A percentile compares a stretch with the other conserved stretches of the same genome.
phyloP scores from a whole-genome alignment of 2,113 vertebrate species.

The Cairina moschata region DNA sequence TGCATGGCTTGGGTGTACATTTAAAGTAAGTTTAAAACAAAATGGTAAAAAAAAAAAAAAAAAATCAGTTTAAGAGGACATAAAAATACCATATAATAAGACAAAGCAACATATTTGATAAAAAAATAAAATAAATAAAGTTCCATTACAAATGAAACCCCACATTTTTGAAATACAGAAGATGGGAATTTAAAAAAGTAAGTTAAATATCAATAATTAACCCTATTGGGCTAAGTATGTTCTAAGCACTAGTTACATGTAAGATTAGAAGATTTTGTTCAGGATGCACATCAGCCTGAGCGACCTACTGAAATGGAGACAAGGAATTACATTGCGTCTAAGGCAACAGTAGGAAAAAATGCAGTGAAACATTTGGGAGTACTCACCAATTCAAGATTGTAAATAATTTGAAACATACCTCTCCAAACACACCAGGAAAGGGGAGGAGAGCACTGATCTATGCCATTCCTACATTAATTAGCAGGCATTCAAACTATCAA shows the following conservation, averaged over 20 bases:
- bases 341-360: neutral
- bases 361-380: constrained; percentile 45
- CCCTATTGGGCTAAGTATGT: constrained; percentile 16
- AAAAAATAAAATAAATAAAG: constrained; percentile 62
- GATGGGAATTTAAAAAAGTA: constrained; percentile 29
- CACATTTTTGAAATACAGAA: constrained; percentile 56
- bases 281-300: constrained; percentile 22
- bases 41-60: constrained; percentile 56
- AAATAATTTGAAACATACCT: constrained; percentile 57
- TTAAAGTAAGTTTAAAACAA: constrained; percentile 63
- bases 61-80: constrained; percentile 47
- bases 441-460: neutral
- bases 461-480: constrained; percentile 27
- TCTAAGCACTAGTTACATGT: constrained; percentile 61
- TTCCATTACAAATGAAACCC: constrained; percentile 34
- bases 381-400: constrained; percentile 20
- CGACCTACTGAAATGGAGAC: constrained; percentile 31
- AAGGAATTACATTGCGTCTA: constrained; percentile 51
- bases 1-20: constrained; percentile 13
- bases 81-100: constrained; percentile 41
- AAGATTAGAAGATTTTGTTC: constrained; percentile 35
- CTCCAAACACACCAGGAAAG: neutral
- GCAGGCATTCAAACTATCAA: neutral
- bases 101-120: constrained; percentile 53
- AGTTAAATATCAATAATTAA: constrained; percentile 11